phyloP scores from a whole-genome alignment of 2,888 invertebrate species.

The Leptarthrus brevirostris region DNA sequence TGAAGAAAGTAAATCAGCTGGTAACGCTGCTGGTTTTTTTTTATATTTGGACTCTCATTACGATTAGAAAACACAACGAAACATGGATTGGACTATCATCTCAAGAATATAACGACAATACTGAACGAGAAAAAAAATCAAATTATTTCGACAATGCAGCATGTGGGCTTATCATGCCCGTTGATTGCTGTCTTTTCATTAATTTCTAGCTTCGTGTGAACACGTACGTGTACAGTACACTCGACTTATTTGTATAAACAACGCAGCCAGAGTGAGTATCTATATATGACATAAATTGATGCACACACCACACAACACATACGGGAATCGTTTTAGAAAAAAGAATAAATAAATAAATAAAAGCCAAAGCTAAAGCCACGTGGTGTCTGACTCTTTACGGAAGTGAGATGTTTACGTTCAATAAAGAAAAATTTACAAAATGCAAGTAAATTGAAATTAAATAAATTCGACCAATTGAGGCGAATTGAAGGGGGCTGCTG shows the following conservation, averaged over 20 bases:
- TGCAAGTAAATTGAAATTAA: not conserved
- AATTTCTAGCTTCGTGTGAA: constrained; percentile 2
- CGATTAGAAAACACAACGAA: too few species aligned
- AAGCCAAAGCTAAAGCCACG: constrained; percentile 22
- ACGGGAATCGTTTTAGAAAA: constrained; percentile 25
- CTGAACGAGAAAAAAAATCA: not conserved
- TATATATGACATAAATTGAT: constrained; percentile 14
- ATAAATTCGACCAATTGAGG: not conserved
- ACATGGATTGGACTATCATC: too few species aligned
- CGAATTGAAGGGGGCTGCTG: not conserved
- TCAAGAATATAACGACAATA: too few species aligned
- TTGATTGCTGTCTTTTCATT: not conserved
- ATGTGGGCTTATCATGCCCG: constrained; percentile 12
- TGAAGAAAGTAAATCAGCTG: too few species aligned
- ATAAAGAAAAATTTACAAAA: not conserved
- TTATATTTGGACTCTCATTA: too few species aligned
- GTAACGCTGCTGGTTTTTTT: too few species aligned
- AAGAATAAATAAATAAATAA: too few species aligned
- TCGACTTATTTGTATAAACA: too few species aligned
- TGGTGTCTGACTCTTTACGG: constrained; percentile 28
- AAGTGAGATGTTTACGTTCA: constrained; percentile 31
- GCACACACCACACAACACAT: constrained; percentile 1
- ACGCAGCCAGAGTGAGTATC: not conserved
- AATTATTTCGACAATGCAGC: constrained; percentile 17
- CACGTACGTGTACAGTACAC: not conserved